phyloP scores from a whole-genome alignment of 2,113 vertebrate species.

The Ctenomys sociabilis region DNA sequence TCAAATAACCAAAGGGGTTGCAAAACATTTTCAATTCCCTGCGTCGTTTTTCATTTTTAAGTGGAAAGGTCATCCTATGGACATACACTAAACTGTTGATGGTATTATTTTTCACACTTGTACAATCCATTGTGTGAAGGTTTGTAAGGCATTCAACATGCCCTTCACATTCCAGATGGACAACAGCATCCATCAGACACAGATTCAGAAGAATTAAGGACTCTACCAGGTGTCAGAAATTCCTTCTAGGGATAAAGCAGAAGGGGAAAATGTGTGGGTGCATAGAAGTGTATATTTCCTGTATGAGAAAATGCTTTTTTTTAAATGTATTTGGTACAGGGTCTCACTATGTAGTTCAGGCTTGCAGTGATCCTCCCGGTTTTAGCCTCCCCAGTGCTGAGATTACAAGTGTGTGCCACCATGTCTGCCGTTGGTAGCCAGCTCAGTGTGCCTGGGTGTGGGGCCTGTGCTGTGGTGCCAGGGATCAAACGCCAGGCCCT shows the following conservation, averaged over 20 bases:
- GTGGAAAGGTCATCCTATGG: neutral
- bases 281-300: neutral
- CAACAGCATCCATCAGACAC: neutral
- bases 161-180: neutral
- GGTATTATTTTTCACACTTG: neutral
- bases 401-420: too few species aligned
- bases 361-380: too few species aligned
- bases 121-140: neutral
- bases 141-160: neutral
- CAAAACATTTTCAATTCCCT: slow-evolving; percentile 60
- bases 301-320: neutral
- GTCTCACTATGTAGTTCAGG: too few species aligned
- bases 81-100: neutral
- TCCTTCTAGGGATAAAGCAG: neutral
- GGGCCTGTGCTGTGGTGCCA: too few species aligned
- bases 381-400: too few species aligned
- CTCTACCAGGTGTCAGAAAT: neutral
- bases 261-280: neutral
- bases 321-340: too few species aligned
- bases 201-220: neutral
- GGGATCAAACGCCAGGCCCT: too few species aligned
- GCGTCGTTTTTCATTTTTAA: slow-evolving; percentile 63
- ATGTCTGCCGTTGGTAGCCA: too few species aligned
- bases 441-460: too few species aligned
- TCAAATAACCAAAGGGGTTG: slow-evolving; percentile 28